A percentile compares a stretch with the other conserved stretches of the same genome.
These are phyloP conservation scores for Lanius collurio DNA, from an alignment of 2,113 vertebrate genomes.

Conservation along the genomic window DNA sequence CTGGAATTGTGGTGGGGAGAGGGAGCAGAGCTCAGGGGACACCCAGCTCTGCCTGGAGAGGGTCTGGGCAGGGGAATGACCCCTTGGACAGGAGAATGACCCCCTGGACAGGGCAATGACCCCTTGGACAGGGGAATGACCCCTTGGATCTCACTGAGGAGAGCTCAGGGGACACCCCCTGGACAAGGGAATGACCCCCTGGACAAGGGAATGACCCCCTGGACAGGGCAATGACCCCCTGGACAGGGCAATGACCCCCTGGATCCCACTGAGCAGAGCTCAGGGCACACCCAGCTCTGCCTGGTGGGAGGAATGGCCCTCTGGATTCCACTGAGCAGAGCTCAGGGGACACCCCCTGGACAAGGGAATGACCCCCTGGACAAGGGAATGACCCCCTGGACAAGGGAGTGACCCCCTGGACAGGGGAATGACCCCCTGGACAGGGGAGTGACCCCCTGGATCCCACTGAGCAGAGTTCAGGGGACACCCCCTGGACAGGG, in stretches of 20 bases:
- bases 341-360: not conserved
- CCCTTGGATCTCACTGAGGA: not conserved
- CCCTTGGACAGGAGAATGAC: not conserved
- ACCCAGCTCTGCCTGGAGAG: not conserved
- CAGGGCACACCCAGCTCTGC: not conserved
- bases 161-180: too few species aligned
- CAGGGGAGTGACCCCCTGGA: too few species aligned
- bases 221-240: not conserved
- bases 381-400: too few species aligned
- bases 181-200: not conserved
- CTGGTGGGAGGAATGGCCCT: not conserved
- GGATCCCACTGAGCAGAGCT: not conserved
- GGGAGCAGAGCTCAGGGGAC: not conserved
- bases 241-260: too few species aligned
- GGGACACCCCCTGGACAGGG: too few species aligned
- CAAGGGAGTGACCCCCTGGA: too few species aligned
- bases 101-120: too few species aligned
- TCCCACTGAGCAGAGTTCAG: too few species aligned
- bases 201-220: not conserved
- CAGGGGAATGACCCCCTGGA: too few species aligned
- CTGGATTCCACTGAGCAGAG: not conserved
- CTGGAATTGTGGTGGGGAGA: not conserved
- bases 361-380: too few species aligned
- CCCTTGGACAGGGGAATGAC: not conserved
- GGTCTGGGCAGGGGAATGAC: not conserved